phyloP scores from a whole-genome alignment of 2,888 invertebrate genomes.

The Eilema griseolum region DNA sequence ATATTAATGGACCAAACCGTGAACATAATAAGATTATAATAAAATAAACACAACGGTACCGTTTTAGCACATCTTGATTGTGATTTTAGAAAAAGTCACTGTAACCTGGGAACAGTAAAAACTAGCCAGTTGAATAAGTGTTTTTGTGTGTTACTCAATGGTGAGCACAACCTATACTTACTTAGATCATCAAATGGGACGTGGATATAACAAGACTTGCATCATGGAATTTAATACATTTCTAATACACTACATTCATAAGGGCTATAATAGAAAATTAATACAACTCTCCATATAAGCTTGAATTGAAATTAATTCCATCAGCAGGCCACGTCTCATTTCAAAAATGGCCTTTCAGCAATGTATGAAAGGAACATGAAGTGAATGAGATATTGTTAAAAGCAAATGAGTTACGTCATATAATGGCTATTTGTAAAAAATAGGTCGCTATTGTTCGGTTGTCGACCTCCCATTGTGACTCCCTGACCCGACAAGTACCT shows the following conservation, averaged over 20 bases:
- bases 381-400: conserved; percentile 68
- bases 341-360: conserved; percentile 55
- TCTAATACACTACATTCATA: neutral
- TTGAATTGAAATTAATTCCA: conserved; percentile 55
- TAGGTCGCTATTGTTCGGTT: conserved; percentile 73
- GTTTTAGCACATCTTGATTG: neutral
- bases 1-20: neutral
- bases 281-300: conserved; percentile 38
- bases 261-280: neutral
- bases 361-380: conserved; percentile 65
- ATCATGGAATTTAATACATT: too few relatives aligned
- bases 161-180: neutral
- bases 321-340: conserved; percentile 52
- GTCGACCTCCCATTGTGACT: conserved; percentile 65
- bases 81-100: neutral
- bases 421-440: conserved; percentile 73
- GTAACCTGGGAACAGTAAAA: neutral
- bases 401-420: conserved; percentile 72
- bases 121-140: neutral
- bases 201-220: too few relatives aligned
- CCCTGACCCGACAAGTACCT: conserved; percentile 39
- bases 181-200: neutral
- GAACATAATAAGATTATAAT: neutral
- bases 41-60: neutral
- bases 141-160: neutral